phyloP scores from a whole-genome alignment of 2,113 vertebrate genomes.

The Aspidoscelis tigris region DNA sequence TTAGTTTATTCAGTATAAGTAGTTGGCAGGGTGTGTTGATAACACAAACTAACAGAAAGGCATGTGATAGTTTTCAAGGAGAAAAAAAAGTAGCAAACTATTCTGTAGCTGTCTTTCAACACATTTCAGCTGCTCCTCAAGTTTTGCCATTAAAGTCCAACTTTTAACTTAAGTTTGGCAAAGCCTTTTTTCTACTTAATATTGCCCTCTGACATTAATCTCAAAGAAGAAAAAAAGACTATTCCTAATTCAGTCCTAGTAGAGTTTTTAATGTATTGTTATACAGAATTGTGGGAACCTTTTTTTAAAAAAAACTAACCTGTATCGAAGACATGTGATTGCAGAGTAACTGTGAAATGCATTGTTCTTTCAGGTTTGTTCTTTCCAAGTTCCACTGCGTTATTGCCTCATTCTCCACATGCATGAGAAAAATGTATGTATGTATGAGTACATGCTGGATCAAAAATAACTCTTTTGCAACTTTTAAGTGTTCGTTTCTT shows the following conservation, averaged over 20 bases:
- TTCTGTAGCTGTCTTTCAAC: not conserved
- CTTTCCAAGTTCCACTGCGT: not conserved
- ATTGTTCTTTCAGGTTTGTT: not conserved
- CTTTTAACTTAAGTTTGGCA: not conserved
- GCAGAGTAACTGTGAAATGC: not conserved
- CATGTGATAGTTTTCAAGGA: conserved; percentile 20
- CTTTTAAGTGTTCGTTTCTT: not conserved
- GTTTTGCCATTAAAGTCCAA: conserved; percentile 34
- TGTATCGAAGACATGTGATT: not conserved
- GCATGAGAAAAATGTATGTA: not conserved
- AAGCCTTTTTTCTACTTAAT: conserved; percentile 4
- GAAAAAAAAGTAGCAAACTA: conserved; percentile 22
- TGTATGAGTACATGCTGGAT: not conserved
- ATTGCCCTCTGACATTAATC: not conserved
- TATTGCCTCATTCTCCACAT: not conserved
- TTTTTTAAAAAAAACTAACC: not conserved
- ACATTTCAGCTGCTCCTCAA: conserved; percentile 28
- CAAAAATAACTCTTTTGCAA: not conserved
- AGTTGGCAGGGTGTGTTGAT: conserved; percentile 38
- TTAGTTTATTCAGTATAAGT: conserved; percentile 48
- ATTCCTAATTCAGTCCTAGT: conserved; percentile 22
- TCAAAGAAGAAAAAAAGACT: not conserved
- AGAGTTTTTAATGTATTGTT: not conserved
- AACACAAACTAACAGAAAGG: conserved; percentile 47
- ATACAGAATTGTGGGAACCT: not conserved